phyloP scores from a whole-genome alignment of 2,113 vertebrate species.

The Brachyhypopomus occidentalis region DNA sequence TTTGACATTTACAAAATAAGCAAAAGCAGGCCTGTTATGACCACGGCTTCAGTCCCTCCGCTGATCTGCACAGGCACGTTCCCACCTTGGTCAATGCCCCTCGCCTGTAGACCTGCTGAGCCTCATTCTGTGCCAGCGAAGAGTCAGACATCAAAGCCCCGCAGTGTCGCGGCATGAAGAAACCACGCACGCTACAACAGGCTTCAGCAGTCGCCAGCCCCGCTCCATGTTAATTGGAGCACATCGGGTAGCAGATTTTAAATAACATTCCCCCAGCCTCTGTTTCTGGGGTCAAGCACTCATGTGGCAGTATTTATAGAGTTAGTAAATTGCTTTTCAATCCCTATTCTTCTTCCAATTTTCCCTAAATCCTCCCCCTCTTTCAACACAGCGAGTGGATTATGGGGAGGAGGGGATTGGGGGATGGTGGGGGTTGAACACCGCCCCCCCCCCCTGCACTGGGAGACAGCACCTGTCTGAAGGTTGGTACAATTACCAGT shows the following conservation, averaged over 20 bases:
- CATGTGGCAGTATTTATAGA: conserved; percentile 67
- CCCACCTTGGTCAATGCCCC: neutral
- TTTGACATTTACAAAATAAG: neutral
- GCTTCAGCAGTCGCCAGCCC: conserved; percentile 61
- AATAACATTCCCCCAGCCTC: conserved; percentile 68
- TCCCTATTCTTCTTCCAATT: conserved; percentile 60
- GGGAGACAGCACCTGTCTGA: conserved; percentile 60
- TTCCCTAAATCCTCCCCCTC: conserved; percentile 53
- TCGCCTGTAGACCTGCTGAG: conserved; percentile 41
- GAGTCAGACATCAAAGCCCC: conserved; percentile 58
- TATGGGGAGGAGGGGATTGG: conserved; percentile 58
- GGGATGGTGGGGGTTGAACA: conserved; percentile 56
- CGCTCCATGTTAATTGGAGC: conserved; percentile 73
- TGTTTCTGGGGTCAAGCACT: conserved; percentile 60
- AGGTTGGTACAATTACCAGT: conserved; percentile 51
- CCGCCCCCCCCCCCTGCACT: conserved; percentile 39
- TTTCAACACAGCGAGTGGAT: conserved; percentile 47
- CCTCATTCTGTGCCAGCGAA: conserved; percentile 43
- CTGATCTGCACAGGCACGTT: neutral
- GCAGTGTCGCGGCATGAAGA: conserved; percentile 65
- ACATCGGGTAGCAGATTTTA: conserved; percentile 73
- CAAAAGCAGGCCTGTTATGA: too few species aligned
- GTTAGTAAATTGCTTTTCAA: conserved; percentile 72
- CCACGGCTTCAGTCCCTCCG: neutral
- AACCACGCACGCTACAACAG: conserved; percentile 65